Conservation (phyloP, 2,797 vertebrate genomes). For the Malurus splendens region DNA sequence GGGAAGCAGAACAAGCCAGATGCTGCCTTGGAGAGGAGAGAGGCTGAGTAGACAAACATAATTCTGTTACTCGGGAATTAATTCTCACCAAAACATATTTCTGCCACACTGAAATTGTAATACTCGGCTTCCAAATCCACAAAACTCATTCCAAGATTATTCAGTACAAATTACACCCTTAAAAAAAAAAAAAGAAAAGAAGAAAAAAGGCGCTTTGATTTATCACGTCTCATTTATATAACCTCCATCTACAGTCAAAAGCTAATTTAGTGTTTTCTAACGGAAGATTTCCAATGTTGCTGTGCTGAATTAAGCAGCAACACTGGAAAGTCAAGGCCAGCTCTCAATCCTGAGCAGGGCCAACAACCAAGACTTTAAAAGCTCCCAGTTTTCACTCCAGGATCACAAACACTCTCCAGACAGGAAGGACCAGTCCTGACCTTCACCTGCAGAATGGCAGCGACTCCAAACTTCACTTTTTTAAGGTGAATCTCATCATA, state of each 20-base stretch:
- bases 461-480: neutral
- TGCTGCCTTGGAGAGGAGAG: constrained; percentile 31
- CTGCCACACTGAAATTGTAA: constrained; percentile 47
- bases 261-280: constrained; percentile 37
- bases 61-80: constrained; percentile 51
- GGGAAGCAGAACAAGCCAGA: constrained; percentile 9
- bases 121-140: constrained; percentile 38
- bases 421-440: neutral
- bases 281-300: neutral
- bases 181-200: neutral
- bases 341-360: neutral
- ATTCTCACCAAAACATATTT: constrained; percentile 57
- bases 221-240: constrained; percentile 37
- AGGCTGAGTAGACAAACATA: constrained; percentile 42
- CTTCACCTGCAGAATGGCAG: neutral
- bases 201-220: neutral
- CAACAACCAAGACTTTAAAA: neutral
- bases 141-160: constrained; percentile 35
- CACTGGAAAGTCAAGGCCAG: neutral
- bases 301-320: constrained; percentile 21
- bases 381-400: neutral
- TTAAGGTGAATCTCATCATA: neutral
- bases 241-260: neutral
- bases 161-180: constrained; percentile 36
- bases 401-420: neutral